These are phyloP conservation scores for Galemys pyrenaicus DNA, from an alignment of 2,113 vertebrate genomes.

Conservation along the genomic window DNA sequence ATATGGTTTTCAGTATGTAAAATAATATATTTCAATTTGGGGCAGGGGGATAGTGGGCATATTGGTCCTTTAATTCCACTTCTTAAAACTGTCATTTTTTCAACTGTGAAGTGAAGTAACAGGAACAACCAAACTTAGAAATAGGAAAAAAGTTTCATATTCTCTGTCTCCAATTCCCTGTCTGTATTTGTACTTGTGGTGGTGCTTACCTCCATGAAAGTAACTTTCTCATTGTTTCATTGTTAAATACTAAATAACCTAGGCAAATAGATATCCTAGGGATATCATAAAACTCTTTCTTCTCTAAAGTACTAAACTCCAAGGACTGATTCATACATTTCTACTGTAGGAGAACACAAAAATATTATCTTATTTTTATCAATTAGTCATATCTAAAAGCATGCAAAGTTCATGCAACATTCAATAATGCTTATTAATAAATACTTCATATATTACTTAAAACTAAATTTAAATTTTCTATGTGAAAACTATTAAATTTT, in stretches of 20 bases:
- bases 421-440: slow-evolving; percentile 14
- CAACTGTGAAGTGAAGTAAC: neutral
- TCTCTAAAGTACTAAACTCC: neutral
- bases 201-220: neutral
- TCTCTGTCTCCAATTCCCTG: neutral
- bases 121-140: neutral
- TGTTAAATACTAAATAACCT: neutral
- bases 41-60: neutral
- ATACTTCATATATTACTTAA: neutral
- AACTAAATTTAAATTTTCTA: neutral
- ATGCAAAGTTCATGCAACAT: neutral
- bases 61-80: neutral
- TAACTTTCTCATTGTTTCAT: neutral
- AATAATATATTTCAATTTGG: neutral
- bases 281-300: neutral
- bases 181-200: no score
- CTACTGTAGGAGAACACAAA: neutral
- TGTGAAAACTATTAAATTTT: neutral
- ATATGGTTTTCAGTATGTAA: neutral
- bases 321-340: neutral
- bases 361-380: neutral
- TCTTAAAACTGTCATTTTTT: neutral
- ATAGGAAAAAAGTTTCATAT: neutral
- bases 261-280: neutral
- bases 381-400: neutral